phyloP scores from a whole-genome alignment of 2,797 vertebrate species.

The Gallinago nigripennis region DNA sequence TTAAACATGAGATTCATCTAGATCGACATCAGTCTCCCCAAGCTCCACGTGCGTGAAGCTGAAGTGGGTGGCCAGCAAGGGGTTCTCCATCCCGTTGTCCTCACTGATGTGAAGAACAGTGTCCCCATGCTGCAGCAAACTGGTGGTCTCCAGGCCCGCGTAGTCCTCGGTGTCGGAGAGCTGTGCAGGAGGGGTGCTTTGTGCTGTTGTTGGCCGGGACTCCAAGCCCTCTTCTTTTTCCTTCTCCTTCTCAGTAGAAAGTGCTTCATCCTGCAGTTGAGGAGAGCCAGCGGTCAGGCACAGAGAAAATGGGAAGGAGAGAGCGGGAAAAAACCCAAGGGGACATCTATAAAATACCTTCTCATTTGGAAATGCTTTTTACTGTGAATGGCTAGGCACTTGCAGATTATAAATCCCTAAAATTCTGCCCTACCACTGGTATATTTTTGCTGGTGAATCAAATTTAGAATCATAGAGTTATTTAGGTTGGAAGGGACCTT shows the following conservation, averaged over 20 bases:
- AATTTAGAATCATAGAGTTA: too few relatives aligned
- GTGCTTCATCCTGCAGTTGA: slow-evolving; percentile 65
- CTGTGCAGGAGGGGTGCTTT: slow-evolving; percentile 55
- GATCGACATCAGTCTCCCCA: slow-evolving; percentile 74
- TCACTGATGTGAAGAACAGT: slow-evolving; percentile 85
- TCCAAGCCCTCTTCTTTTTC: slow-evolving; percentile 67
- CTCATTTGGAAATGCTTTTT: not conserved
- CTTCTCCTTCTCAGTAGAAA: slow-evolving; percentile 57
- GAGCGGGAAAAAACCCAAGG: not conserved
- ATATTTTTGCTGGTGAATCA: not conserved
- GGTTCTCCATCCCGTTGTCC: slow-evolving; percentile 92
- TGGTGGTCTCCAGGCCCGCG: slow-evolving; percentile 88
- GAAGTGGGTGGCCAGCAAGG: slow-evolving; percentile 86
- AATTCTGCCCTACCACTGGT: not conserved
- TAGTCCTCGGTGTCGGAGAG: slow-evolving; percentile 84
- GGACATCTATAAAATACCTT: not conserved
- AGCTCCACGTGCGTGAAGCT: slow-evolving; percentile 62
- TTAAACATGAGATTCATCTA: slow-evolving; percentile 91
- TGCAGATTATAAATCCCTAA: not conserved
- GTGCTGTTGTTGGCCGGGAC: slow-evolving; percentile 54
- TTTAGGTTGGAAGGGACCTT: too few relatives aligned
- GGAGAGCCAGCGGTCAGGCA: slow-evolving; percentile 21
- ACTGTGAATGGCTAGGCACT: not conserved
- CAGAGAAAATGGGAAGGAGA: not conserved
- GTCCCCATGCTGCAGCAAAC: slow-evolving; percentile 85